These are phyloP conservation scores for Stenoptilia bipunctidactyla DNA, from an alignment of 2,888 invertebrate species.

Conservation along the genomic window DNA sequence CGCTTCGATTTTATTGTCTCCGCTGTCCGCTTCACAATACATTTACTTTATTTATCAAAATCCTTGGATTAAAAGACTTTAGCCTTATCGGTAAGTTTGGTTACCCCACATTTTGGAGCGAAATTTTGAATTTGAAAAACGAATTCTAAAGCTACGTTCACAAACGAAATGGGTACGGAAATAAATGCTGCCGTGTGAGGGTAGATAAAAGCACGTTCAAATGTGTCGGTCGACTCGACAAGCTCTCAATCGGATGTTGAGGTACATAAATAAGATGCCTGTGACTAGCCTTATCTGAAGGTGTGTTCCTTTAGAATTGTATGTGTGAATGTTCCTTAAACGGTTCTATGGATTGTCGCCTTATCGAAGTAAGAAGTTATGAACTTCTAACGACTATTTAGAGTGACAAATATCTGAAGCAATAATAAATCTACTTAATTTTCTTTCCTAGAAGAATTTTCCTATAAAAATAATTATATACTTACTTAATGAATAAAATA, in stretches of 20 bases:
- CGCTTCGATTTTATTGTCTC: constrained; percentile 59
- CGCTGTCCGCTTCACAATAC: constrained; percentile 47
- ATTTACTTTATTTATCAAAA: constrained; percentile 54
- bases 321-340: constrained; percentile 16
- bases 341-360: too few relatives aligned
- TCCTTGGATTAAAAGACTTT: constrained; percentile 38
- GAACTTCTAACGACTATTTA: too few relatives aligned
- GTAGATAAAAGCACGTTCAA: constrained; percentile 59
- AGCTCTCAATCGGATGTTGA: constrained; percentile 61
- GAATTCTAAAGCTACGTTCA: constrained; percentile 13
- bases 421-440: too few relatives aligned
- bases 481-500: too few relatives aligned
- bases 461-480: too few relatives aligned
- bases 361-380: too few relatives aligned
- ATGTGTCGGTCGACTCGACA: constrained; percentile 43
- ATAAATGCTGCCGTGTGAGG: constrained; percentile 56
- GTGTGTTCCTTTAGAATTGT: background rate
- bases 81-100: constrained; percentile 16
- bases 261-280: constrained; percentile 66
- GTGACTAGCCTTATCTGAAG: constrained; percentile 44
- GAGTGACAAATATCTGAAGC: background rate
- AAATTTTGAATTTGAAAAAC: background rate
- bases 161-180: constrained; percentile 55
- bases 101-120: constrained; percentile 13
- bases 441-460: too few relatives aligned